Evolutionary conservation across 2,113 vertebrate genomes (phyloP).

Genomic region (Charadrius vociferus): DNA sequence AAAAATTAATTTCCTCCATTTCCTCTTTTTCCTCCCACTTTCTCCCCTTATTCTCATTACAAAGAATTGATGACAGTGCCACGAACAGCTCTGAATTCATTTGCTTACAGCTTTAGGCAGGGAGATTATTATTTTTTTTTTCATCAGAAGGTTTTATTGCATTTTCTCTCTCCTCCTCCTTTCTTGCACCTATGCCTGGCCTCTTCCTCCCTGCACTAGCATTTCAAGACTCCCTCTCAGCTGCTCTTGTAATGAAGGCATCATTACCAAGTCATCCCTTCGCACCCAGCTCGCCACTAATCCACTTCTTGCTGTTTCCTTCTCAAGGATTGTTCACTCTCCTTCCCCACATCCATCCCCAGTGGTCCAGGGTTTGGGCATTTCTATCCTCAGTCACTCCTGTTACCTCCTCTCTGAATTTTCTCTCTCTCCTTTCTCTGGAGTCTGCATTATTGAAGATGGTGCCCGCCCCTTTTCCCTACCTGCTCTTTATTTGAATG

Average conservation of each 20-base stretch:
- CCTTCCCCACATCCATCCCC: not conserved
- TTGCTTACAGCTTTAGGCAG: not conserved
- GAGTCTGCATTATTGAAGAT: not conserved
- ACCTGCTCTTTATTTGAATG: not conserved
- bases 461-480: not conserved
- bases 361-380: rapidly evolving
- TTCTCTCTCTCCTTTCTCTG: not conserved
- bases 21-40: slow-evolving; percentile 27
- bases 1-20: slow-evolving; percentile 33
- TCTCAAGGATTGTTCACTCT: not conserved
- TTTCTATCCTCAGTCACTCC: not conserved
- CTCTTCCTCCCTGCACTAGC: not conserved
- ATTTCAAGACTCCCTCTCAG: not conserved
- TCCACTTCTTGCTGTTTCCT: not conserved
- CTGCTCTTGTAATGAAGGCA: not conserved
- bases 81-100: not conserved
- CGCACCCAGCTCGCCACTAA: not conserved
- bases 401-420: not conserved
- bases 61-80: slow-evolving; percentile 6
- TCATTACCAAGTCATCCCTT: not conserved
- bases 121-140: not conserved
- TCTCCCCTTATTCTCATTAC: not conserved
- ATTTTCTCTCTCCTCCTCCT: not conserved
- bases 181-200: not conserved
- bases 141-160: not conserved